Evolutionary conservation across 2,797 vertebrate genomes (phyloP).

Genomic region (Intellagama lesueurii): DNA sequence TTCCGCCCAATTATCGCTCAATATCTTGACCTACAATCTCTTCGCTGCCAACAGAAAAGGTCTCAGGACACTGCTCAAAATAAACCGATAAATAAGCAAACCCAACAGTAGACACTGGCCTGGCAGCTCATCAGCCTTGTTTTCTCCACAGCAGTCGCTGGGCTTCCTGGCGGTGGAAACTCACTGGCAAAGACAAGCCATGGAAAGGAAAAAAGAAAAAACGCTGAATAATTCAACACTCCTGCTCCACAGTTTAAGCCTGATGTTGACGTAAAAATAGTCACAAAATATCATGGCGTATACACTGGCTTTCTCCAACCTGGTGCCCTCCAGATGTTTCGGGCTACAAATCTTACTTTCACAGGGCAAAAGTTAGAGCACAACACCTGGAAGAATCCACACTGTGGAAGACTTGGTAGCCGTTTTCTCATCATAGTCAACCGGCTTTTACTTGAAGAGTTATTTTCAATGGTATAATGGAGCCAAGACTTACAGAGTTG

Average conservation of each 20-base stretch:
- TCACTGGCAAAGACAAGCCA: conserved; percentile 22
- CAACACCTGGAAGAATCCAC: neutral
- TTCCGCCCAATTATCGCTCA: conserved; percentile 45
- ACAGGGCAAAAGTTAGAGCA: neutral
- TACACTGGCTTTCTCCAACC: neutral
- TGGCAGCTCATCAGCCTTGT: conserved; percentile 54
- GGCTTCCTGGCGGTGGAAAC: conserved; percentile 55
- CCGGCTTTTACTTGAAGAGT: too few relatives aligned
- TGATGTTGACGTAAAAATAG: conserved; percentile 83
- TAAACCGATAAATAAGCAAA: conserved; percentile 27
- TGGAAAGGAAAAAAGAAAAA: conserved; percentile 72
- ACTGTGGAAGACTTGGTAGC: neutral
- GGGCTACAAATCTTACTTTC: neutral
- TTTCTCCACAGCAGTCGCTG: conserved; percentile 64
- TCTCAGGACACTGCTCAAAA: conserved; percentile 44
- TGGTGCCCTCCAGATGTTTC: neutral
- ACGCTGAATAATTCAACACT: conserved; percentile 82
- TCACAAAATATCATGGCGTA: conserved; percentile 70
- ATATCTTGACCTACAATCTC: conserved; percentile 47
- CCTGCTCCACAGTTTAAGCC: conserved; percentile 74
- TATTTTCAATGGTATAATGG: too few relatives aligned
- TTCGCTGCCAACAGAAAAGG: conserved; percentile 33
- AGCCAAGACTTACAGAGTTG: too few relatives aligned
- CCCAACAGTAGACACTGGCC: conserved; percentile 34
- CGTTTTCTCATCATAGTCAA: too few relatives aligned